These are phyloP conservation scores for Acanthopleura granulata DNA, from an alignment of 2,888 invertebrate genomes.

Conservation along the genomic window DNA sequence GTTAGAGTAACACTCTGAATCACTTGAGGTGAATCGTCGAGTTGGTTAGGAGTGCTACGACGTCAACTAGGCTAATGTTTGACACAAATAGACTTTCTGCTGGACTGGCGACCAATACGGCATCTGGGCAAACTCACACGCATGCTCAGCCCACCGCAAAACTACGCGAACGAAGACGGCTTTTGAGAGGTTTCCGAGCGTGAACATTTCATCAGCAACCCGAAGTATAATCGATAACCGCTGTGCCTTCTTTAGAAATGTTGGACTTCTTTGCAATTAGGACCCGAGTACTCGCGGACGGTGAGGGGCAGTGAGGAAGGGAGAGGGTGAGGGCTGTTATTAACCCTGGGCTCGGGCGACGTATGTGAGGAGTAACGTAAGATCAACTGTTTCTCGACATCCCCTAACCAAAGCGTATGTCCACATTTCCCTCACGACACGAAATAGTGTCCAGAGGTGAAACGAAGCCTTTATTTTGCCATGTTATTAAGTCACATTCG, in stretches of 20 bases:
- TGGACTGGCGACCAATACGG: neutral
- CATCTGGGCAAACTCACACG: neutral
- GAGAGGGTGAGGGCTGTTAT: neutral
- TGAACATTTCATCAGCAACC: neutral
- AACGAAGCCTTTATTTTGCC: no score
- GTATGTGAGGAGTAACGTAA: neutral
- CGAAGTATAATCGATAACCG: neutral
- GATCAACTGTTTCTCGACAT: neutral
- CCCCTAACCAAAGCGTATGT: neutral
- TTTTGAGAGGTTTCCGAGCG: neutral
- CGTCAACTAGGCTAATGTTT: neutral
- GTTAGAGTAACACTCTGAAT: no score
- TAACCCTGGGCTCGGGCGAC: neutral
- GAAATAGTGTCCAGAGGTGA: no score
- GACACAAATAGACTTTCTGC: conserved; percentile 8
- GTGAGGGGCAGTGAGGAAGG: no score
- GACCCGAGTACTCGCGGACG: neutral
- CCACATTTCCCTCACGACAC: no score
- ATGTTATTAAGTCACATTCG: no score
- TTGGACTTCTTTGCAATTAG: neutral
- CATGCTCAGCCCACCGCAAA: neutral
- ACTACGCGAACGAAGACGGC: conserved; percentile 1
- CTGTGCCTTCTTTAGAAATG: neutral
- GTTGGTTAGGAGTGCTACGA: no score
- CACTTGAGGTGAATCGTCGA: no score